Evolutionary conservation across 2,113 vertebrate species (phyloP).

Genomic region (Fregata magnificens): DNA sequence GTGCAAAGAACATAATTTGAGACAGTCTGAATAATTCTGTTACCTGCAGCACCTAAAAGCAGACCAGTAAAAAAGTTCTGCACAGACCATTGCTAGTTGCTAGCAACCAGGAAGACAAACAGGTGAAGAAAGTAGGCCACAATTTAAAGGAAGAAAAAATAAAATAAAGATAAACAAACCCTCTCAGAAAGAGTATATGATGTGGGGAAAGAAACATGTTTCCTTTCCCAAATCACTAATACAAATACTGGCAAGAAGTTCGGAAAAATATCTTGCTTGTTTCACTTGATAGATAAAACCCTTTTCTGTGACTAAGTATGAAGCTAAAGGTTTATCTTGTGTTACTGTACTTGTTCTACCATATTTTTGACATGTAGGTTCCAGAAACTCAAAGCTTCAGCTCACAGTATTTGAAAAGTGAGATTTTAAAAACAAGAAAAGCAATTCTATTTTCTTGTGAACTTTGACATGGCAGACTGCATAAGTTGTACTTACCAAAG

Average conservation of each 20-base stretch:
- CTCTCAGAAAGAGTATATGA: not conserved
- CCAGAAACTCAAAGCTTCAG: not conserved
- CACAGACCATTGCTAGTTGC: not conserved
- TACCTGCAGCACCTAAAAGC: not conserved
- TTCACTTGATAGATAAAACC: not conserved
- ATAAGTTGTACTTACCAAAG: not conserved
- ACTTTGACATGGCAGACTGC: not conserved
- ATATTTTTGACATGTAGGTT: not conserved
- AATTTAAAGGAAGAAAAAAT: not conserved
- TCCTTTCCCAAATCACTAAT: not conserved
- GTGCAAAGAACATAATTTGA: not conserved
- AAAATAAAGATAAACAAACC: not conserved
- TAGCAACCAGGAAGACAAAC: not conserved
- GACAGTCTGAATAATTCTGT: not conserved
- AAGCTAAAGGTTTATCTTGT: not conserved
- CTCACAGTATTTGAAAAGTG: not conserved
- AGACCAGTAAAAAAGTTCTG: not conserved
- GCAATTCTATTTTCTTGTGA: not conserved
- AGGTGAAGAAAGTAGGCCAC: not conserved
- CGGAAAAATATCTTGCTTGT: not conserved
- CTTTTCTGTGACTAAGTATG: not conserved
- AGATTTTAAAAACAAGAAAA: constrained; percentile 10
- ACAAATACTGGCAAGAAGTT: not conserved
- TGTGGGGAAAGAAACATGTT: not conserved
- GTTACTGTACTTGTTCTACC: not conserved